Evolutionary conservation across 23 tunicate genomes (phyloP).

Genomic region (Diplosoma virens): DNA sequence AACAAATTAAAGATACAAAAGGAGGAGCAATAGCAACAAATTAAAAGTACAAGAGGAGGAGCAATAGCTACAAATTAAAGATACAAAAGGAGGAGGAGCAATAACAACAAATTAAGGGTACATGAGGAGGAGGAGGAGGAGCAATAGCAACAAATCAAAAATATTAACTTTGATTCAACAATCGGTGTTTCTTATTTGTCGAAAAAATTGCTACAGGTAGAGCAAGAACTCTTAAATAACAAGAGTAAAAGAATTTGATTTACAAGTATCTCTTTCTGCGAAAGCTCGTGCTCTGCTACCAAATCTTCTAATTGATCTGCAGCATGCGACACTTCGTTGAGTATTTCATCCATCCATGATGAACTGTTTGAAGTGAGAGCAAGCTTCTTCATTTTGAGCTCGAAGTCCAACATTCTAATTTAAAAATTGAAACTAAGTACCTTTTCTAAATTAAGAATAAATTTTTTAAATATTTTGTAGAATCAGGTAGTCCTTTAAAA

Average conservation of each 20-base stretch:
- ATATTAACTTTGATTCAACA: neutral
- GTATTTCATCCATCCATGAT: conserved; percentile 80
- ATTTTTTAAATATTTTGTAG: neutral
- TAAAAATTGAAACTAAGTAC: neutral
- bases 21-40: neutral
- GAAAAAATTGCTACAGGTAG: no score
- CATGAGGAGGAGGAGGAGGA: no score
- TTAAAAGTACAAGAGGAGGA: neutral
- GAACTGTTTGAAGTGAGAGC: conserved; percentile 47
- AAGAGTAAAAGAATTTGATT: neutral
- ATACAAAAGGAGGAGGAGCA: neutral
- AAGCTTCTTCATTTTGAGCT: conserved; percentile 49
- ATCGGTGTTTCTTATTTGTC: no score
- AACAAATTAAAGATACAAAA: neutral
- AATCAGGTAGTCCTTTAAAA: no score
- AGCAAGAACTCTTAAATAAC: no score
- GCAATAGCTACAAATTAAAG: neutral
- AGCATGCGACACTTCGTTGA: conserved; percentile 79
- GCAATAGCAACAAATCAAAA: neutral
- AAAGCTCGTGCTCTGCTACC: conserved; percentile 53
- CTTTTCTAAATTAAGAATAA: neutral
- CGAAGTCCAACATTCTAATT: conserved; percentile 66
- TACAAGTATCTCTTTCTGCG: conserved; percentile 37
- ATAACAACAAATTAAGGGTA: neutral
- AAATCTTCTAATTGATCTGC: conserved; percentile 85